Base-by-base conservation (phyloP, 2,888 invertebrate species). In the Pachydiplax longipennis region DNA sequence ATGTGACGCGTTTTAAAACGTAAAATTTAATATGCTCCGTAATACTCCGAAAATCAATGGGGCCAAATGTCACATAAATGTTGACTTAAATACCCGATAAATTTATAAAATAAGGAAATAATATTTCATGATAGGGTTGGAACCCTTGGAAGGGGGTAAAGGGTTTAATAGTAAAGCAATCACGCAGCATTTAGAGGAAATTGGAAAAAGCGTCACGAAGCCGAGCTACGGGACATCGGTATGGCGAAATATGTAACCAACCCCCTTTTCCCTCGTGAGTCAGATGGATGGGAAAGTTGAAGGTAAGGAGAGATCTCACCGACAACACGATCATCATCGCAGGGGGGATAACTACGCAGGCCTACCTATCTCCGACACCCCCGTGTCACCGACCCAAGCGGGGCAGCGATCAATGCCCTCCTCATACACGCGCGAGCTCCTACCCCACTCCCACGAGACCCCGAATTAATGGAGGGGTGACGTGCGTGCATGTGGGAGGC, bases 391-490 rank as follows among this genome's bases (percentile, higher is more conserved):
- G 37, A 87, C 83, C 87, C 61, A 35, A 53, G 58, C 25, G 53
- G 83, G 18, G 83, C 53, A 83, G 83, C 87, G 87, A 87, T 87
- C 87, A 87, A 87, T 87, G 87, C 87, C 87, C 87, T 87, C 87
- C 48, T 40, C 73, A 73, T 18, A 31, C 83, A 53, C 22, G 53
- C 83, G 31, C 82, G 13, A 13, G 37, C 3, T 5, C n/a, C 15
- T 18, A 13, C 82, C 82, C 53, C 82, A 13, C 25, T 22, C 83
- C 58, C 31, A 18, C 44, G 25, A 22, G 87, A 37, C n/a, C 61
- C 87, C 61, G n/a, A 87, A 87, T 87, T 87, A 87, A 87, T 87
- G 87, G 61, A 87, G 87, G 37, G n/a, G 83, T 8, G 8, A 31
- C 18, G 48, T 4, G 44, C 8, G 81, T 12, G 48, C n/a, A 82